phyloP scores from a whole-genome alignment of 2,113 vertebrate species.

The Aegotheles bennettii region DNA sequence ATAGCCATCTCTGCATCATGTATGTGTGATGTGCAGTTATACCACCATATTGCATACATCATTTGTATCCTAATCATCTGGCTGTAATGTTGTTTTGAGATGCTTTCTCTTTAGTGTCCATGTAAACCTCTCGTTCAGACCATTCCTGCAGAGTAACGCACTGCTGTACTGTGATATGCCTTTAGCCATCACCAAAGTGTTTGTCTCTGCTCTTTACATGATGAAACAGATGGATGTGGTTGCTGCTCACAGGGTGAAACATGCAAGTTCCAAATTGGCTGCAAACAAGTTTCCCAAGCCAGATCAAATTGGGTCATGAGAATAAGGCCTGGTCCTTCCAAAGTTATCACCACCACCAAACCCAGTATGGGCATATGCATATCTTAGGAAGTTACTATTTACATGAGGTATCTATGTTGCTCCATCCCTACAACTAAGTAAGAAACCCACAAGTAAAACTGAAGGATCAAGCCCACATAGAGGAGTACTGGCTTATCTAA shows the following conservation, averaged over 20 bases:
- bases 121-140: background rate
- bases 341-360: background rate
- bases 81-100: constrained; percentile 43
- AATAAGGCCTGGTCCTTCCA: background rate
- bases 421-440: background rate
- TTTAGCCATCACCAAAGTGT: background rate
- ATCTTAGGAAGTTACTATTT: background rate
- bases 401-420: fast-evolving
- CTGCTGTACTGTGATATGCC: background rate
- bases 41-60: background rate
- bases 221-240: constrained; percentile 17
- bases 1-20: constrained; percentile 61
- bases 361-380: fast-evolving
- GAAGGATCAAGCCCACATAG: background rate
- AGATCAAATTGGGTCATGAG: background rate
- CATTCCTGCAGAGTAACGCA: background rate
- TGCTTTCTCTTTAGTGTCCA: background rate
- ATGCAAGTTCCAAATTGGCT: background rate
- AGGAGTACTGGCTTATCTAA: background rate
- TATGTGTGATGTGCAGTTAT: background rate
- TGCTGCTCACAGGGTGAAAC: background rate
- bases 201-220: background rate
- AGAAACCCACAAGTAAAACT: background rate
- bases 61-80: constrained; percentile 6
- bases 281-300: background rate